Percentiles rank a stretch among this genome's conserved stretches.
Conservation (phyloP, 2,888 invertebrate genomes). For the Acrobasis suavella region DNA sequence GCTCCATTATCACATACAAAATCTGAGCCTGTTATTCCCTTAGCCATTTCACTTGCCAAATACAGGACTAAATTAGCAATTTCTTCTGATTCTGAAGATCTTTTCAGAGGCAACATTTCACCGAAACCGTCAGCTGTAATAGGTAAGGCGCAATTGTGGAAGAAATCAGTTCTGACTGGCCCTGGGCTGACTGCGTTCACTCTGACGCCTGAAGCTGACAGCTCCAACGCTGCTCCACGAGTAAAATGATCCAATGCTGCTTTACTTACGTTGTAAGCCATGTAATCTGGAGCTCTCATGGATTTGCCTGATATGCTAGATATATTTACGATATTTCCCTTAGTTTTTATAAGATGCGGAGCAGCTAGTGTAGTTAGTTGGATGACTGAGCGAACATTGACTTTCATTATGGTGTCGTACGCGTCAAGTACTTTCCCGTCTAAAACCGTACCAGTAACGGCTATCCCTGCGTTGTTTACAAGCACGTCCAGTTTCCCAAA, state of each 20-base stretch:
- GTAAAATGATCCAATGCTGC: conserved; percentile 49
- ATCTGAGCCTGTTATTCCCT: conserved; percentile 43
- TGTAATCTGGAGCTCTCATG: conserved; percentile 82
- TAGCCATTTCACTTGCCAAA: conserved; percentile 46
- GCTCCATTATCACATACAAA: conserved; percentile 30
- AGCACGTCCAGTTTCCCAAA: conserved; percentile 47
- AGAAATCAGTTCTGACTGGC: conserved; percentile 73
- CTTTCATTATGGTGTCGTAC: conserved; percentile 40
- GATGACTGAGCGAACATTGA: conserved; percentile 39
- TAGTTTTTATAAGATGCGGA: conserved; percentile 40
- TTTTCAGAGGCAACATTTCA: conserved; percentile 29
- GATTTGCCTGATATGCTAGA: conserved; percentile 51
- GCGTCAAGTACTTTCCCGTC: conserved; percentile 31
- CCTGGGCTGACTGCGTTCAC: conserved; percentile 68
- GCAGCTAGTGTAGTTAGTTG: conserved; percentile 38
- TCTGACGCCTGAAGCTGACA: conserved; percentile 87
- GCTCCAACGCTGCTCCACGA: conserved; percentile 78
- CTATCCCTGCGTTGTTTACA: conserved; percentile 49
- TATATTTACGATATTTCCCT: conserved; percentile 47
- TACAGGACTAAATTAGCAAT: conserved; percentile 42
- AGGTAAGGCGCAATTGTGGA: conserved; percentile 26
- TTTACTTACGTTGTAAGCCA: conserved; percentile 40
- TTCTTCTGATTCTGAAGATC: conserved; percentile 36
- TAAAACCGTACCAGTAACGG: conserved; percentile 17
- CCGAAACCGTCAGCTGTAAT: conserved; percentile 13